These are phyloP conservation scores for Aleadryas rufinucha DNA, from an alignment of 2,113 vertebrate genomes.

Conservation along the genomic window DNA sequence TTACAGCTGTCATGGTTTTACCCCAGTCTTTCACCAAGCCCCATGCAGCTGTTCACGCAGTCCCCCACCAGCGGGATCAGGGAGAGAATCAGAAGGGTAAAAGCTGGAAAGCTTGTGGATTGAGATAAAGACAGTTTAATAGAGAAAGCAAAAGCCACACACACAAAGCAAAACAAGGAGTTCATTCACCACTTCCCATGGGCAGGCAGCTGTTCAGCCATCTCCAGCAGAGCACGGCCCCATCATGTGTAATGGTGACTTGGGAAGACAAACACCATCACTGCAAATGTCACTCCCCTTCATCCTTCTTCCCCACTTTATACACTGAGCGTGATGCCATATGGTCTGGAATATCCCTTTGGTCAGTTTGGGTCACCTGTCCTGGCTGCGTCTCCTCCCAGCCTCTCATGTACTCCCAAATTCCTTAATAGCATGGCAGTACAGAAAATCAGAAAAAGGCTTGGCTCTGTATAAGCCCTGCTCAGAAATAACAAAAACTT, in stretches of 20 bases:
- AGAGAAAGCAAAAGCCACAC: accelerated
- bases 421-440: neutral
- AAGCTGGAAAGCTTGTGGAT: neutral
- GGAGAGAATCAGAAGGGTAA: neutral
- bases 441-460: neutral
- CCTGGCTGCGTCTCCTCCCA: neutral
- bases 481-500: neutral
- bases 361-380: neutral
- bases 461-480: neutral
- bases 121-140: neutral
- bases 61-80: accelerated
- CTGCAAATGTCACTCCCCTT: neutral
- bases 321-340: neutral
- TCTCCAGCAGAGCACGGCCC: neutral
- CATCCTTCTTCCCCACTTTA: neutral
- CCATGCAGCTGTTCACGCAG: accelerated
- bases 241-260: accelerated
- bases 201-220: neutral
- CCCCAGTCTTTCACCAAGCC: no score
- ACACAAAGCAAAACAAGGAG: neutral
- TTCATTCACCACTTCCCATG: neutral
- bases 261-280: neutral
- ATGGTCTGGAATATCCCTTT: neutral
- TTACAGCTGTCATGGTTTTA: accelerated
- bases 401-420: accelerated